A percentile compares a stretch with the other conserved stretches of the same genome.
These are phyloP conservation scores for Acanthaster planci DNA, from an alignment of 35 echinoderm and acorn worm species.

Conservation along the genomic window DNA sequence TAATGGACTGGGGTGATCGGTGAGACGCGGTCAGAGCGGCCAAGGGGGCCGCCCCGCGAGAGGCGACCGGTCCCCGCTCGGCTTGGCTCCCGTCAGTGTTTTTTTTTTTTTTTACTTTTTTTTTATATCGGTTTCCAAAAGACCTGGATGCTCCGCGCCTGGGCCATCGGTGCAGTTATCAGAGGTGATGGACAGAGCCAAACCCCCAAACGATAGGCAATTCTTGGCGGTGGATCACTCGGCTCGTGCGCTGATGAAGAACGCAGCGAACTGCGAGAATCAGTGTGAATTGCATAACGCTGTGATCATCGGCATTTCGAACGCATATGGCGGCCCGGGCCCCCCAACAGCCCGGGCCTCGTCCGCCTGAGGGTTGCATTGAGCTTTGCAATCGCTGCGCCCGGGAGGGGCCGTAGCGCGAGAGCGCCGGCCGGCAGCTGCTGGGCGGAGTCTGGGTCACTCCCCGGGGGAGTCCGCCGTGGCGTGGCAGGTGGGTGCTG, in stretches of 20 bases:
- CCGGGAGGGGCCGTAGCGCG: neutral
- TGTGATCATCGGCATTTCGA: constrained; percentile 73
- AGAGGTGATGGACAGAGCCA: neutral
- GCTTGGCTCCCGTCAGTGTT: neutral
- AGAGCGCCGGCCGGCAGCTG: neutral
- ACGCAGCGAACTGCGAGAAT: constrained; percentile 85
- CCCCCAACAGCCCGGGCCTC: constrained; percentile 19
- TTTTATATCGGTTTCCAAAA: no score
- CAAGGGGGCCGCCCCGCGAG: constrained; percentile 1
- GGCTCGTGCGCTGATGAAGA: constrained; percentile 94
- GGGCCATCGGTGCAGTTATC: neutral
- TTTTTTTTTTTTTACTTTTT: no score
- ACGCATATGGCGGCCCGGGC: constrained; percentile 73
- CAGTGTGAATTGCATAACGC: constrained; percentile 88
- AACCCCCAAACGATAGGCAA: constrained; percentile 43
- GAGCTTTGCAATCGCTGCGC: neutral
- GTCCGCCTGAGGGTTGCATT: constrained; percentile 66
- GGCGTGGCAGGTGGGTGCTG: no score
- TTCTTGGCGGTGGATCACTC: constrained; percentile 93
- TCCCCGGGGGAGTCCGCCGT: no score
- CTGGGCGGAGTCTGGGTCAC: neutral
- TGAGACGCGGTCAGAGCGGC: neutral
- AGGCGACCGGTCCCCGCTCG: neutral
- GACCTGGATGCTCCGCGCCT: neutral
- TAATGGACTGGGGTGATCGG: neutral